Evolutionary conservation across 2,888 invertebrate genomes (phyloP).

Genomic region (Tortricodes alternella): DNA sequence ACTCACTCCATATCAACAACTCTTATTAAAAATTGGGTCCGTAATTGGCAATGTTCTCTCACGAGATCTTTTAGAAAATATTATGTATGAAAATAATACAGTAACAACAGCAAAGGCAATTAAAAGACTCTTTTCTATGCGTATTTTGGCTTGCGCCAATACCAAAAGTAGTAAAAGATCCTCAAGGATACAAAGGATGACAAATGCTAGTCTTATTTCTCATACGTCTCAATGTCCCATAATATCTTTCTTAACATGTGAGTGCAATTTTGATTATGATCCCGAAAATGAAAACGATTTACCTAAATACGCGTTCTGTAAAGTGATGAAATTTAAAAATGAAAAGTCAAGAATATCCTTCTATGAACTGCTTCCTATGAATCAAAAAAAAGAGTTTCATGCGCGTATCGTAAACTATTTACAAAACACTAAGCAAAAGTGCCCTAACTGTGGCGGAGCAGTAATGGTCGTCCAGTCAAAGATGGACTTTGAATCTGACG

Average conservation of each 20-base stretch:
- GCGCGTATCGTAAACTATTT: conserved; percentile 74
- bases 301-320: conserved; percentile 82
- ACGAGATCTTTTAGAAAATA: conserved; percentile 75
- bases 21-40: conserved; percentile 83
- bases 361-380: conserved; percentile 78
- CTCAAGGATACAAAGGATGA: background rate
- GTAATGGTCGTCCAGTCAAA: conserved; percentile 62
- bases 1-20: conserved; percentile 83
- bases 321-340: conserved; percentile 80
- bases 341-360: conserved; percentile 75
- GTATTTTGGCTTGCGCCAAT: conserved; percentile 80
- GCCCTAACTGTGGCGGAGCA: conserved; percentile 74
- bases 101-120: conserved; percentile 76
- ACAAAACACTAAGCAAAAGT: conserved; percentile 75
- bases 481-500: conserved; percentile 38
- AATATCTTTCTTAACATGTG: conserved; percentile 49
- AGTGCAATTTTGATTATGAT: conserved; percentile 67
- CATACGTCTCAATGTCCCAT: background rate
- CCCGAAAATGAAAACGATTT: conserved; percentile 56
- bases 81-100: conserved; percentile 78
- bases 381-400: conserved; percentile 82
- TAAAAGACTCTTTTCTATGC: conserved; percentile 79
- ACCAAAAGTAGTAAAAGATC: conserved; percentile 41
- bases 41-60: conserved; percentile 81
- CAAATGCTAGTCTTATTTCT: background rate